Conservation (phyloP, 2,888 invertebrate species). For the Ectobius pallidus region DNA sequence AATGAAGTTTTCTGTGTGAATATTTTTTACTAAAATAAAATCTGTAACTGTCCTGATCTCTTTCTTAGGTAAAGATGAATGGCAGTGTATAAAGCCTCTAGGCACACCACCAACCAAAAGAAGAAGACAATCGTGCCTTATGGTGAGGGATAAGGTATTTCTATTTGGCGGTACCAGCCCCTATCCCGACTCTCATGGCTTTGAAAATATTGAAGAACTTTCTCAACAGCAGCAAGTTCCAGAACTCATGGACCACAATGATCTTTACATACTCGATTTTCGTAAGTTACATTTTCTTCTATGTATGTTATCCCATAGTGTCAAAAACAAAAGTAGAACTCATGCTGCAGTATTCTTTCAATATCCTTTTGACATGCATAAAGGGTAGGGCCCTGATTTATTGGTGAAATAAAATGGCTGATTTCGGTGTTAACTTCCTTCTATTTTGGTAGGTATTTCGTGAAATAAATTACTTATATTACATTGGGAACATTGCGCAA, state of each 20-base stretch:
- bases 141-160: constrained; percentile 74
- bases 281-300: constrained; percentile 50
- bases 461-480: too few relatives aligned
- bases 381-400: too few relatives aligned
- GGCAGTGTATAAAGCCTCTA: constrained; percentile 63
- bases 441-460: too few relatives aligned
- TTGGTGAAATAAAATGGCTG: too few relatives aligned
- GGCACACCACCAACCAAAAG: constrained; percentile 69
- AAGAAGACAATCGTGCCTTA: constrained; percentile 80
- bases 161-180: constrained; percentile 88
- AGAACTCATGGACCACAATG: constrained; percentile 78
- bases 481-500: too few relatives aligned
- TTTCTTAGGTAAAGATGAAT: too few relatives aligned
- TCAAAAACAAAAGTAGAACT: too few relatives aligned
- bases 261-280: constrained; percentile 82
- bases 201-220: constrained; percentile 20
- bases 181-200: not conserved
- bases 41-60: not conserved
- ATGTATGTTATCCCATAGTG: too few relatives aligned
- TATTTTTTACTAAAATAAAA: too few relatives aligned
- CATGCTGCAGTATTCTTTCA: too few relatives aligned
- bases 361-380: too few relatives aligned
- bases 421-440: too few relatives aligned
- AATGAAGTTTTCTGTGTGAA: not conserved
- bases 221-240: constrained; percentile 46